Evolutionary conservation across 2,797 vertebrate genomes (phyloP).

Genomic region (Pristis pectinata): DNA sequence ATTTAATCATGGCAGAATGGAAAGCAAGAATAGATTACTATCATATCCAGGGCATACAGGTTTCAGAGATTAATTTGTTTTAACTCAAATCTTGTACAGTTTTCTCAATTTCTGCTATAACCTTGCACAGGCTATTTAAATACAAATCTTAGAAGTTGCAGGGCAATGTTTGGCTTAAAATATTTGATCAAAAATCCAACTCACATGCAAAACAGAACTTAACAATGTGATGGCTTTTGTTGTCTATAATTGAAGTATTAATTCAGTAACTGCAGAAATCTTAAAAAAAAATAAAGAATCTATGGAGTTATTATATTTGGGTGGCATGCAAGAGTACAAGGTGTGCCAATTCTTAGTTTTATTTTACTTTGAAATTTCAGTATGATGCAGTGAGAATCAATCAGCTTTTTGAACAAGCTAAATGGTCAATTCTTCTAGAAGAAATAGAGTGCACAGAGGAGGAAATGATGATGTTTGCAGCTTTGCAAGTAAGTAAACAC

Average conservation of each 20-base stretch:
- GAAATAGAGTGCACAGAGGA: constrained; percentile 98
- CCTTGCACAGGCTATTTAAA: not conserved
- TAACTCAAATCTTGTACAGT: not conserved
- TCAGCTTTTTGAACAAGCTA: constrained; percentile 94
- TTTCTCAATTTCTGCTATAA: not conserved
- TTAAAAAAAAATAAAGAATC: not conserved
- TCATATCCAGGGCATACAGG: not conserved
- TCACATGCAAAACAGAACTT: not conserved
- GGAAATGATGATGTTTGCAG: constrained; percentile 99
- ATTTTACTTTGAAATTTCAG: constrained; percentile 50
- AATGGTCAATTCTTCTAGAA: constrained; percentile 96
- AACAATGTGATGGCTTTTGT: not conserved
- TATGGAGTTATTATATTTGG: not conserved
- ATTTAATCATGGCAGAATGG: not conserved
- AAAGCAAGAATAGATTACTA: not conserved
- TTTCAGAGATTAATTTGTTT: not conserved
- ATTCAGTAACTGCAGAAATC: not conserved
- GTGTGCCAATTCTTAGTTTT: not conserved
- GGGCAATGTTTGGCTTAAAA: not conserved
- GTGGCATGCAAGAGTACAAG: not conserved
- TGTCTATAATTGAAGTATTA: not conserved
- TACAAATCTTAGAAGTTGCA: not conserved
- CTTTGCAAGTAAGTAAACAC: constrained; percentile 75
- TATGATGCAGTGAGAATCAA: constrained; percentile 98
- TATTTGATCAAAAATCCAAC: not conserved